These are phyloP conservation scores for Drosophila ambigua DNA, from an alignment of 1,140 invertebrate genomes.

Conservation along the genomic window DNA sequence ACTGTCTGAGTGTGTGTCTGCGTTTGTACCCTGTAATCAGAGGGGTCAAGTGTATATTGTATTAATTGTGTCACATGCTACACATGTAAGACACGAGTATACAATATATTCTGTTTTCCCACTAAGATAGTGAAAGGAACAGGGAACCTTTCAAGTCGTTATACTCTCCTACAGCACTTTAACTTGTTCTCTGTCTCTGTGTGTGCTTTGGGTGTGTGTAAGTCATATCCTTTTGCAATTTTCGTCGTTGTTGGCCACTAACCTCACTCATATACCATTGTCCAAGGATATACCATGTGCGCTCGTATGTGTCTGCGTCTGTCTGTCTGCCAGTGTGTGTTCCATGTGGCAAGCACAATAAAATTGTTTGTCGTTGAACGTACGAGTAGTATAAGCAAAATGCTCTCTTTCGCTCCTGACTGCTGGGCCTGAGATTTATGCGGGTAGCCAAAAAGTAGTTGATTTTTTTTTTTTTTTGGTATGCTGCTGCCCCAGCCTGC, in stretches of 20 bases:
- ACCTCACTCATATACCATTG: slow-evolving; percentile 75
- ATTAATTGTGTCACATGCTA: too few relatives aligned
- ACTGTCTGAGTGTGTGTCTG: slow-evolving; percentile 19
- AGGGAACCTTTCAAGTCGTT: too few relatives aligned
- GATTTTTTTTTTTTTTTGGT: slow-evolving; percentile 45
- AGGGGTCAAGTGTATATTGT: too few relatives aligned
- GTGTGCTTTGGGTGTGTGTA: slow-evolving; percentile 39
- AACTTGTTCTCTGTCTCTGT: not conserved
- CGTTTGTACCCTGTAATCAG: too few relatives aligned
- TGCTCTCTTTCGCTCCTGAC: slow-evolving; percentile 37
- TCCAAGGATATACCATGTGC: slow-evolving; percentile 38
- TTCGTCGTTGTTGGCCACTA: slow-evolving; percentile 72
- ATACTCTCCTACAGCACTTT: too few relatives aligned
- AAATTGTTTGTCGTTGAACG: slow-evolving; percentile 77
- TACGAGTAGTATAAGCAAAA: slow-evolving; percentile 24
- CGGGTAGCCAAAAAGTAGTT: slow-evolving; percentile 62
- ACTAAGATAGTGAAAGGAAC: too few relatives aligned
- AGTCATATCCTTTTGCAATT: slow-evolving; percentile 79
- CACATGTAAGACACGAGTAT: too few relatives aligned
- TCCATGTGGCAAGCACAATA: slow-evolving; percentile 59
- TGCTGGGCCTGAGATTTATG: slow-evolving; percentile 62
- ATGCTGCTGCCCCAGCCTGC: slow-evolving; percentile 34
- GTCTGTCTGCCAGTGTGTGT: slow-evolving; percentile 16
- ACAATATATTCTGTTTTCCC: too few relatives aligned
- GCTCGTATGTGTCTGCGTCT: slow-evolving; percentile 17